Conservation (phyloP, 2,888 invertebrate species). For the Acrobasis repandana region DNA sequence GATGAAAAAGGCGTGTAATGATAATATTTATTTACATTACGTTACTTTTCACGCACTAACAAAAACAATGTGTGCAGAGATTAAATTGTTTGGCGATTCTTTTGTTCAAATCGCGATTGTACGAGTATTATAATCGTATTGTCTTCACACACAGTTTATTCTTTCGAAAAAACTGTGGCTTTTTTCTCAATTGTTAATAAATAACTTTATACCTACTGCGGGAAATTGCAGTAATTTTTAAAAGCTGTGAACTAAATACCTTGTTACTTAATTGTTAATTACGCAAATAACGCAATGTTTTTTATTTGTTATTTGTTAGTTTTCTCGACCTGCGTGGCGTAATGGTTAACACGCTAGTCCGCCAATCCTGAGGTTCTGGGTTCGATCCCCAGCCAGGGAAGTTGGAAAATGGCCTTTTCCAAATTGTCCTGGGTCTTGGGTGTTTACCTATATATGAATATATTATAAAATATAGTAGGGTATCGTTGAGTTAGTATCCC, state of each 20-base stretch:
- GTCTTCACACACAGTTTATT: neutral
- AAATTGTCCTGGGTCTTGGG: too few relatives aligned
- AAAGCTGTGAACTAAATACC: neutral
- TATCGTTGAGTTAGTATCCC: too few relatives aligned
- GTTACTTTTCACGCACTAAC: neutral
- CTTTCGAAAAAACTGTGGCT: neutral
- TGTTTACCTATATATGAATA: too few relatives aligned
- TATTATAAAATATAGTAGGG: too few relatives aligned
- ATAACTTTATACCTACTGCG: neutral
- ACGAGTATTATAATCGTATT: slow-evolving; percentile 4
- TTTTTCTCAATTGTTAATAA: neutral
- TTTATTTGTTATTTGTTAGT: too few relatives aligned
- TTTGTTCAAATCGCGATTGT: slow-evolving; percentile 1
- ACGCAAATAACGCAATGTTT: neutral
- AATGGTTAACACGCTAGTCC: too few relatives aligned
- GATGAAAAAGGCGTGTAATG: too few relatives aligned
- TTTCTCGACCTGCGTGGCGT: too few relatives aligned
- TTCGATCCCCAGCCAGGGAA: too few relatives aligned
- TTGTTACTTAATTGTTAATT: neutral
- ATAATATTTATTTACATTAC: neutral
- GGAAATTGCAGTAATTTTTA: neutral
- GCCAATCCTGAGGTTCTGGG: too few relatives aligned
- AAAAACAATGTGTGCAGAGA: neutral
- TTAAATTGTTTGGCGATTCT: slow-evolving; percentile 4
- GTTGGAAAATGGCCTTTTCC: too few relatives aligned